Evolutionary conservation across 2,888 invertebrate genomes (phyloP).

Genomic region (Melanostoma scalare): DNA sequence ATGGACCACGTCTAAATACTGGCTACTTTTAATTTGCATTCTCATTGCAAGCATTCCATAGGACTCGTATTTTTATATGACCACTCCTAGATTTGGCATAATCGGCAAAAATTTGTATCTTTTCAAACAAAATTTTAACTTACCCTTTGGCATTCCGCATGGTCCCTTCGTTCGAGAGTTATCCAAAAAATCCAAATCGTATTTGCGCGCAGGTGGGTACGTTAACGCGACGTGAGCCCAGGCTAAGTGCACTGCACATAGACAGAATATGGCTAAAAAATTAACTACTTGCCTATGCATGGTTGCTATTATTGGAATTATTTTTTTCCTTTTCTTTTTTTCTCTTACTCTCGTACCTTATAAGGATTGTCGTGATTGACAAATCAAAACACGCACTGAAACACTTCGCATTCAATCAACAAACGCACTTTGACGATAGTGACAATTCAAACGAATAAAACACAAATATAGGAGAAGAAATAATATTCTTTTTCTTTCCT

Average conservation of each 20-base stretch:
- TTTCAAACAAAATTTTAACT: slow-evolving; percentile 77
- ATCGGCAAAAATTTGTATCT: neutral
- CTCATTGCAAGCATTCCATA: neutral
- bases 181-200: slow-evolving; percentile 95
- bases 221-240: slow-evolving; percentile 91
- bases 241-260: slow-evolving; percentile 45
- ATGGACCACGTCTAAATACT: slow-evolving; percentile 1
- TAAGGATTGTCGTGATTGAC: slow-evolving; percentile 45
- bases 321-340: slow-evolving; percentile 20
- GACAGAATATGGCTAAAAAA: slow-evolving; percentile 52
- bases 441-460: slow-evolving; percentile 37
- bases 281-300: slow-evolving; percentile 70
- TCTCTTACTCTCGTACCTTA: slow-evolving; percentile 26
- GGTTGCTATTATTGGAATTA: slow-evolving; percentile 42
- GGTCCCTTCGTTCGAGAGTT: slow-evolving; percentile 94
- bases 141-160: slow-evolving; percentile 98
- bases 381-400: slow-evolving; percentile 63
- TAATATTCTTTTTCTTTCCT: neutral
- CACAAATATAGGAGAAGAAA: neutral
- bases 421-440: slow-evolving; percentile 39
- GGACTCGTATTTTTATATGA: neutral
- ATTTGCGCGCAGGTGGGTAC: slow-evolving; percentile 93
- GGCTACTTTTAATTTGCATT: slow-evolving; percentile 29
- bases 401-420: slow-evolving; percentile 63
- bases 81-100: slow-evolving; percentile 39